Base-by-base conservation (phyloP, 2,113 vertebrate species). In the Apaloderma vittatum region DNA sequence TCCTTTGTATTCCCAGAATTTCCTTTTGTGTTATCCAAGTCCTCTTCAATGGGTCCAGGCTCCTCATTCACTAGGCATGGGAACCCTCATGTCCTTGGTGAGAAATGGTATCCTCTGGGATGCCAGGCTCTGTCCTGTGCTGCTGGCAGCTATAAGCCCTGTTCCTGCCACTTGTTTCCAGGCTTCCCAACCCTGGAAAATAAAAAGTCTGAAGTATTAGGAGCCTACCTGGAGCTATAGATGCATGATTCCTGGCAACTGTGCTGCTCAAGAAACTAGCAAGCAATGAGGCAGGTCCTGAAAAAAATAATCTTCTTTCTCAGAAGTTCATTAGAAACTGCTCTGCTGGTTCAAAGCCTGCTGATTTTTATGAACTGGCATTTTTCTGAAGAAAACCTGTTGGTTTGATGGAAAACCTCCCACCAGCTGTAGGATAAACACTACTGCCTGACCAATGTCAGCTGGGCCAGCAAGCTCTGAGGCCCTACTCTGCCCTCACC, bases 401-500 rank as follows among this genome's bases (percentile, higher is more conserved):
- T 75, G 58, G 80, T 81, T 30, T 62, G 59, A 70, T 12, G 26
- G 26, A 57, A 57, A 40, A 78, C 14, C 5, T 63, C 15, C 34
- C 2, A 0, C 49, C 55, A 48, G 72, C 58, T 68, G 48, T 45
- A 24, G 37, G 79, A 40, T 1, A 6, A 22, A 6, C 4, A 0
- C 59, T 51, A 24, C 55, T 45, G 55, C 51, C 23, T 62, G 27
- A 6, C 12, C 17, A 5, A 24, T 3, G 34, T 26, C 73, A 55
- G 68, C 10, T 1, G 11, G 62, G 37, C 17, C 45, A 32, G 23
- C 2, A 9, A 36, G 52, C 27, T 9, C n/a, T 3, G 43, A 62
- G 62, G 55, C 34, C 19, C 29, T 19, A 10, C 40, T 29, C 0
- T 0, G 20, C 24, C 15, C 9, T 8, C 2, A 5, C 7, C 30